These are phyloP conservation scores for Platorchestia sp. DNA, from an alignment of 1,140 invertebrate species.

Conservation along the genomic window DNA sequence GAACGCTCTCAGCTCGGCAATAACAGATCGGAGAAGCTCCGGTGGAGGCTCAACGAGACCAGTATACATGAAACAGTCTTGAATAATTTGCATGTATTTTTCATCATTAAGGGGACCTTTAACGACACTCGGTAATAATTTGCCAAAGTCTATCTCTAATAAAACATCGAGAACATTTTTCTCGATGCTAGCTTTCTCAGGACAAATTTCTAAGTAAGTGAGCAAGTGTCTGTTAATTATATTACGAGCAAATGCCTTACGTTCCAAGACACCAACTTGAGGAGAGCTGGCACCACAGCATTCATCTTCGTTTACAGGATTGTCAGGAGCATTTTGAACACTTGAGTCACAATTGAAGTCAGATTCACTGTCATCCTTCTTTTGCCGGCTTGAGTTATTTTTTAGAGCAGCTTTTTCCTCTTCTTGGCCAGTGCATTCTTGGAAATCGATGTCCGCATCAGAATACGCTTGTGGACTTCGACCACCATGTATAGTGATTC, in stretches of 20 bases:
- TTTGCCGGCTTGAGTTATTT: neutral
- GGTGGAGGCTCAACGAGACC: neutral
- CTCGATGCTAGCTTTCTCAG: neutral
- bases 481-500: neutral
- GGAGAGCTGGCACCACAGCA: neutral
- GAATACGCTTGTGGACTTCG: neutral
- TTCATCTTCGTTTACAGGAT: neutral
- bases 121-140: neutral
- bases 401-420: neutral
- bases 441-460: neutral
- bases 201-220: neutral
- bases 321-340: neutral
- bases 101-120: neutral
- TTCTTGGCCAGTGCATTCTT: neutral
- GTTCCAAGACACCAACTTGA: neutral
- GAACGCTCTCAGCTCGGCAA: neutral
- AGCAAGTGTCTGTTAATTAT: neutral
- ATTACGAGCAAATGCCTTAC: neutral
- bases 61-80: neutral
- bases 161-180: slow-evolving; percentile 14
- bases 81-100: slow-evolving; percentile 9
- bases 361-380: neutral
- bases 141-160: neutral
- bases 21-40: neutral
- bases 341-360: neutral